A percentile compares a stretch with the other conserved stretches of the same genome.
Evolutionary conservation across 2,113 vertebrate genomes (phyloP).

Genomic region (Diadophis punctatus): DNA sequence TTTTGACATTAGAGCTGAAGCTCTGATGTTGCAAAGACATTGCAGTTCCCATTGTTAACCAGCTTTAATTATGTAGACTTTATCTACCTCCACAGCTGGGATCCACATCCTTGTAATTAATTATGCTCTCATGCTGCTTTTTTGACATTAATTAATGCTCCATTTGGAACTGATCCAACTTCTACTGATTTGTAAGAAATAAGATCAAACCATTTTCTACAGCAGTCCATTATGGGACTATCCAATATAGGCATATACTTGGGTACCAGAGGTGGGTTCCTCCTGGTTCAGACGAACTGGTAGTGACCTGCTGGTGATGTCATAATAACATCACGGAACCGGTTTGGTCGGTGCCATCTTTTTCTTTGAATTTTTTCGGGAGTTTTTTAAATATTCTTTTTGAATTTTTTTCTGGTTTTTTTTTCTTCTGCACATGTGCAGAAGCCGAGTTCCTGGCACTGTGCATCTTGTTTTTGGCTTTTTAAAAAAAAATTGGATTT

Average conservation of each 20-base stretch:
- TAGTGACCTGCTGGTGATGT: too few relatives aligned
- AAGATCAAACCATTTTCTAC: slow-evolving; percentile 13
- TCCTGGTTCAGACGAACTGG: too few relatives aligned
- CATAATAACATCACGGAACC: too few relatives aligned
- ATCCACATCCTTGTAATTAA: slow-evolving; percentile 24
- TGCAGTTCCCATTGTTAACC: slow-evolving; percentile 3
- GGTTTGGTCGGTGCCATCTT: too few relatives aligned
- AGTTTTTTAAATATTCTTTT: too few relatives aligned
- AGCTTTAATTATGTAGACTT: slow-evolving; percentile 28
- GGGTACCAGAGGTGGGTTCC: neutral
- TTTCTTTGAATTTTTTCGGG: too few relatives aligned
- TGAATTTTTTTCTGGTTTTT: too few relatives aligned
- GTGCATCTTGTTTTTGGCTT: too few relatives aligned
- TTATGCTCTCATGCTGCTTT: neutral
- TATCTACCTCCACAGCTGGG: slow-evolving; percentile 45
- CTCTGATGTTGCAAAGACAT: neutral
- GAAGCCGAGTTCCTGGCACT: too few relatives aligned
- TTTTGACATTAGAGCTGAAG: neutral
- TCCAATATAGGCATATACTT: neutral
- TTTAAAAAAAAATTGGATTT: too few relatives aligned
- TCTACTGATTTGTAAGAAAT: slow-evolving; percentile 9
- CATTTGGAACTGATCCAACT: slow-evolving; percentile 23
- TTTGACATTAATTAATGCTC: slow-evolving; percentile 26
- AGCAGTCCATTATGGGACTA: slow-evolving; percentile 27
- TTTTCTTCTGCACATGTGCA: too few relatives aligned